Evolutionary conservation across 2,797 vertebrate genomes (phyloP).

Genomic region (Pampus argenteus): DNA sequence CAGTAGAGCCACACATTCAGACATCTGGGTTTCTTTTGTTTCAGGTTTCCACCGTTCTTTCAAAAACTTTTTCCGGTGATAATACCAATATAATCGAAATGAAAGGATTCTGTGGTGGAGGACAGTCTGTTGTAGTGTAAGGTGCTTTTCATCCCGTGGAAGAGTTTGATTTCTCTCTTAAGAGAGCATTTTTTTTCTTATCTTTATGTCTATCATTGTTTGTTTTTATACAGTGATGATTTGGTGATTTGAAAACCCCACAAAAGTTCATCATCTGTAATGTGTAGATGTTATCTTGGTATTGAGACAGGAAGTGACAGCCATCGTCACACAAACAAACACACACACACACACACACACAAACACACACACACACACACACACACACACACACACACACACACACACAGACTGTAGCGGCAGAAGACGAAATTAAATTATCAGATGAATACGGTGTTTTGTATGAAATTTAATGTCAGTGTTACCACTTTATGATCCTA

Average conservation of each 20-base stretch:
- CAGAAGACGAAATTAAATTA: not conserved
- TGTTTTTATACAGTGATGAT: not conserved
- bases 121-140: not conserved
- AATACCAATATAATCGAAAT: not conserved
- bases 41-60: conserved; percentile 11
- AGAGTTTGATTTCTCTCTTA: not conserved
- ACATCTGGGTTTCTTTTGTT: not conserved
- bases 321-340: too few species aligned
- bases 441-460: not conserved
- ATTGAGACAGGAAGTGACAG: conserved; percentile 14
- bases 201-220: not conserved
- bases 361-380: not conserved
- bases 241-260: not conserved
- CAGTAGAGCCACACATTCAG: not conserved
- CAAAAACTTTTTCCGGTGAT: not conserved
- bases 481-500: not conserved
- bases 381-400: not conserved
- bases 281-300: not conserved
- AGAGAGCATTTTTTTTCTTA: not conserved
- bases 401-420: not conserved
- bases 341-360: conserved; percentile 7
- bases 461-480: not conserved
- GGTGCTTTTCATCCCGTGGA: not conserved
- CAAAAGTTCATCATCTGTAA: not conserved
- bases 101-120: not conserved